Conservation (phyloP, 1,140 invertebrate genomes). For the Cydia amplana region DNA sequence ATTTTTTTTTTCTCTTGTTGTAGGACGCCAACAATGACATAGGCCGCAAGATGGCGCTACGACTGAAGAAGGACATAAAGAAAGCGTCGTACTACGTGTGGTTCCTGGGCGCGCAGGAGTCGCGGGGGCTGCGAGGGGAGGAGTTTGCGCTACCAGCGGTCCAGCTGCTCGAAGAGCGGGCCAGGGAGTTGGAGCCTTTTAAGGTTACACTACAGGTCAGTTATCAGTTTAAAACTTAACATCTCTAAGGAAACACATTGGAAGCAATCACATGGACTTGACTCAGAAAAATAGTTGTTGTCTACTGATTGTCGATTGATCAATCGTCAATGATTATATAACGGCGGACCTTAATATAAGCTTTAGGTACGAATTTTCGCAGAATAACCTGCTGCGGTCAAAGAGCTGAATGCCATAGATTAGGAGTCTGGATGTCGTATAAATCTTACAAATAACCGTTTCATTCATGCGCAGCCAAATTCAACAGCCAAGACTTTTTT, state of each 20-base stretch:
- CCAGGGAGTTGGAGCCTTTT: constrained; percentile 92
- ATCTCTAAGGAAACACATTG: too few species aligned
- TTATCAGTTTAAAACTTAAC: background rate
- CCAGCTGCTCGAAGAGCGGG: constrained; percentile 89
- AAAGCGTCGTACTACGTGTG: constrained; percentile 99
- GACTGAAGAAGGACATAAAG: constrained; percentile 92
- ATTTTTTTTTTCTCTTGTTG: constrained; percentile 42
- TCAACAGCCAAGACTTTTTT: background rate
- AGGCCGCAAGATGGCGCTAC: constrained; percentile 81
- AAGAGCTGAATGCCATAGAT: too few species aligned
- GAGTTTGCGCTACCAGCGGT: constrained; percentile 91
- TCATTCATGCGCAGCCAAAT: background rate
- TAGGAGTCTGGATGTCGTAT: too few species aligned
- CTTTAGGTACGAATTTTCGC: too few species aligned
- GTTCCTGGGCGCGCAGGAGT: constrained; percentile 98
- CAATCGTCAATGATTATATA: too few species aligned
- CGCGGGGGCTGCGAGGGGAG: constrained; percentile 90
- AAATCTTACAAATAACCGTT: too few species aligned
- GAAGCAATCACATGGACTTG: too few species aligned
- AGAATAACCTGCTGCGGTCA: too few species aligned
- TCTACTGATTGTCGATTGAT: too few species aligned
- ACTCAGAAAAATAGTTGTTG: too few species aligned
- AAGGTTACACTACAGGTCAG: constrained; percentile 92
- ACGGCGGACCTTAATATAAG: too few species aligned
- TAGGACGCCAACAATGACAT: constrained; percentile 73